These are phyloP conservation scores for Crax fasciolata DNA, from an alignment of 2,797 vertebrate species.

Conservation along the genomic window DNA sequence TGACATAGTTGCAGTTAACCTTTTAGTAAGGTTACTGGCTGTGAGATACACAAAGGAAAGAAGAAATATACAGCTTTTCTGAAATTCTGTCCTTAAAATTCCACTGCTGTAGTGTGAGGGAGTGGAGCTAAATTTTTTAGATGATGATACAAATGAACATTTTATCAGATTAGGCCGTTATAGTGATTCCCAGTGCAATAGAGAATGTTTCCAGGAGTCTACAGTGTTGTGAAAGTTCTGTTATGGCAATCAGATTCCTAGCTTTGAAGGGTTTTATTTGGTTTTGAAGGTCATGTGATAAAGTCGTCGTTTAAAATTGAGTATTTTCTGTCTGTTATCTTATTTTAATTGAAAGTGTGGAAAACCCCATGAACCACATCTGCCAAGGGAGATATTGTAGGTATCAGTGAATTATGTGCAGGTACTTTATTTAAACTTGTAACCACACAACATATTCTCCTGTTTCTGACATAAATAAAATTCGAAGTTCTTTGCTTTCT, in stretches of 20 bases:
- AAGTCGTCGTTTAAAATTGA: conserved; percentile 52
- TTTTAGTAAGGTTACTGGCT: conserved; percentile 25
- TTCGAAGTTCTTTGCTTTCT: neutral
- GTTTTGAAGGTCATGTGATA: conserved; percentile 43
- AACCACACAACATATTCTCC: neutral
- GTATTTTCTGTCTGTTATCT: conserved; percentile 39
- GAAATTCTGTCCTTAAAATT: neutral
- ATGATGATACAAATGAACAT: neutral
- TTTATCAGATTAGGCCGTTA: neutral
- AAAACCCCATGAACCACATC: conserved; percentile 47
- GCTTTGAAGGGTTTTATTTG: conserved; percentile 18
- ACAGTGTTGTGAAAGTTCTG: neutral
- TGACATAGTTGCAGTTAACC: conserved; percentile 34
- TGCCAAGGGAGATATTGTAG: conserved; percentile 14
- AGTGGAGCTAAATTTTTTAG: neutral
- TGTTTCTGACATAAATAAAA: conserved; percentile 17
- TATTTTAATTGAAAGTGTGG: conserved; percentile 21
- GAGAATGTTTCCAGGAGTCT: neutral
- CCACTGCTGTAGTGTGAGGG: neutral
- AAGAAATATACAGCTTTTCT: neutral
- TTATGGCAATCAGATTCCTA: neutral
- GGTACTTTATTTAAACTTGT: conserved; percentile 9
- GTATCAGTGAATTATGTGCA: neutral
- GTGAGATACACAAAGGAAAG: conserved; percentile 22
- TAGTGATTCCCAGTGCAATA: neutral